Conservation (phyloP, 2,797 vertebrate species). For the Helostoma temminkii region DNA sequence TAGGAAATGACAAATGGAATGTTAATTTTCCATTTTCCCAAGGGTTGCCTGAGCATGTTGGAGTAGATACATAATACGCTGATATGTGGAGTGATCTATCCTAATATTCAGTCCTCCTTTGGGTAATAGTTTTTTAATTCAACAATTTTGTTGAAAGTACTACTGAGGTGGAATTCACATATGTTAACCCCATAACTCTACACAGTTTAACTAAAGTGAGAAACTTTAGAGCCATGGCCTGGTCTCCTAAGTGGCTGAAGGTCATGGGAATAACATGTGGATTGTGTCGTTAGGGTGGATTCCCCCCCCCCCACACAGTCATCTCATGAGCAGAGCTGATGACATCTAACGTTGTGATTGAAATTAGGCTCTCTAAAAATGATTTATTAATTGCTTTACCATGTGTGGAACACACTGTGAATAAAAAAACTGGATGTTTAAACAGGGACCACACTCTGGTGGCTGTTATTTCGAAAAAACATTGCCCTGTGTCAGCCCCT, state of each 20-base stretch:
- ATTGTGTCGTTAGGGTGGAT: slow-evolving; percentile 41
- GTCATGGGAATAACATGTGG: slow-evolving; percentile 43
- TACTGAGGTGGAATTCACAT: slow-evolving; percentile 14
- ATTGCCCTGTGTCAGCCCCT: slow-evolving; percentile 15
- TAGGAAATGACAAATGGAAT: slow-evolving; percentile 35
- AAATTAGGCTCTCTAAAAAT: slow-evolving; percentile 61
- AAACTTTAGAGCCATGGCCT: neutral
- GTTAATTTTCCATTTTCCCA: slow-evolving; percentile 37
- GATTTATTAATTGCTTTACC: slow-evolving; percentile 70
- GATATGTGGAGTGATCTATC: slow-evolving; percentile 17
- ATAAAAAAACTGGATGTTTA: slow-evolving; percentile 36
- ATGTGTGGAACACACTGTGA: slow-evolving; percentile 45
- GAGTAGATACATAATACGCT: slow-evolving; percentile 8
- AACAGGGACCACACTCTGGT: slow-evolving; percentile 28
- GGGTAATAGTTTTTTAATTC: slow-evolving; percentile 20
- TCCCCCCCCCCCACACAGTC: slow-evolving; percentile 1
- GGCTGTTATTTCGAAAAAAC: slow-evolving; percentile 25
- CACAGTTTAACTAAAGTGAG: slow-evolving; percentile 1
- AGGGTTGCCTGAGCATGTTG: neutral
- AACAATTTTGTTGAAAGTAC: neutral
- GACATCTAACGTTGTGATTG: slow-evolving; percentile 71
- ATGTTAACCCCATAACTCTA: neutral
- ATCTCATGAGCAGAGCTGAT: slow-evolving; percentile 56
- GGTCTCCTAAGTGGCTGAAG: slow-evolving; percentile 10
- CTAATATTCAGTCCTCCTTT: slow-evolving; percentile 14